phyloP scores from a whole-genome alignment of 2,888 invertebrate species.

The Marronus borbonicus region DNA sequence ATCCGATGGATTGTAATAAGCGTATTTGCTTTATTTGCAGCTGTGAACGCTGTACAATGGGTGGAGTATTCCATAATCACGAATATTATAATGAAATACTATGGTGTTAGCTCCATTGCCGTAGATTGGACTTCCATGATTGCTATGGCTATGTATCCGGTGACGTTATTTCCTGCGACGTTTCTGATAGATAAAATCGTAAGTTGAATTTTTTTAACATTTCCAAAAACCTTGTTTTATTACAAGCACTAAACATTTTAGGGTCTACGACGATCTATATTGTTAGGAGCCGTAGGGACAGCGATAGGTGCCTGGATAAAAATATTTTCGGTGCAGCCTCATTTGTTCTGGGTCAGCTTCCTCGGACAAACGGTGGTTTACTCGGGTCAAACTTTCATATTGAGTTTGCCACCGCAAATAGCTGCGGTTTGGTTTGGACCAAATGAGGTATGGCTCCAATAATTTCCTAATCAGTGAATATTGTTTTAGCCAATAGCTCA shows the following conservation, averaged over 20 bases:
- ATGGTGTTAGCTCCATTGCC: constrained; percentile 78
- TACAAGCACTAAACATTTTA: constrained; percentile 63
- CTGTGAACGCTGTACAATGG: constrained; percentile 95
- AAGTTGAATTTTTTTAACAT: constrained; percentile 65
- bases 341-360: constrained; percentile 89
- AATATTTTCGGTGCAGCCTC: constrained; percentile 86
- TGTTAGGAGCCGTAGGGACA: constrained; percentile 88
- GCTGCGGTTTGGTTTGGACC: constrained; percentile 98
- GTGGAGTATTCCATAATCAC: constrained; percentile 94
- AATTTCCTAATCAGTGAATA: neutral
- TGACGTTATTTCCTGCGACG: constrained; percentile 95
- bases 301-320: constrained; percentile 91
- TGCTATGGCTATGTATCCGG: constrained; percentile 95
- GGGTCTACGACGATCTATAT: constrained; percentile 86
- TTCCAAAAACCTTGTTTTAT: neutral
- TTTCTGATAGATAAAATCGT: constrained; percentile 94
- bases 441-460: constrained; percentile 85
- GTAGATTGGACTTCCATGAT: constrained; percentile 98
- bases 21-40: constrained; percentile 90
- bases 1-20: constrained; percentile 87
- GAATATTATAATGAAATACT: constrained; percentile 84
- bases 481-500: no score
- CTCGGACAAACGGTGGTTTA: constrained; percentile 89
- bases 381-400: constrained; percentile 91
- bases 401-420: constrained; percentile 91